A percentile compares a stretch with the other conserved stretches of the same genome.
These are phyloP conservation scores for Crotalus tigris DNA, from an alignment of 2,113 vertebrate species.

Conservation along the genomic window DNA sequence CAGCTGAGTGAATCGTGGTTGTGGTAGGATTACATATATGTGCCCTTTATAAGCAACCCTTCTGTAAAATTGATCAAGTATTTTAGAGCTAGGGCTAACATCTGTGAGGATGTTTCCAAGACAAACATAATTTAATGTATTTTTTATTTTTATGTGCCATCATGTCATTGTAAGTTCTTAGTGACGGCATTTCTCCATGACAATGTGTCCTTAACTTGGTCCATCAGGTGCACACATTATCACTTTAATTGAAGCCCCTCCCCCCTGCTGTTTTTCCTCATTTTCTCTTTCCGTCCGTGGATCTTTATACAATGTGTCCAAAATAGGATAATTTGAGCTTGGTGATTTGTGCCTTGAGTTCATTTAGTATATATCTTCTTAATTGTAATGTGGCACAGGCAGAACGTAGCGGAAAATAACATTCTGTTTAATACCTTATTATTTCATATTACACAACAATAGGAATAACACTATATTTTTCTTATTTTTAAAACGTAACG, in stretches of 20 bases:
- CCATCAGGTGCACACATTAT: not conserved
- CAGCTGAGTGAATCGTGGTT: not conserved
- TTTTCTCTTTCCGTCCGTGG: not conserved
- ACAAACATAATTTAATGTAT: not conserved
- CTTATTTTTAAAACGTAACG: constrained; percentile 11
- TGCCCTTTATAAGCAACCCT: not conserved
- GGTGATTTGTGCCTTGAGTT: not conserved
- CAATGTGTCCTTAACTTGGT: not conserved
- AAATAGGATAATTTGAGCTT: not conserved
- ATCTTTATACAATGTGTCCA: not conserved
- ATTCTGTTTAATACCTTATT: not conserved
- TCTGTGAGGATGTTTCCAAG: not conserved
- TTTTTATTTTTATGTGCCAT: not conserved
- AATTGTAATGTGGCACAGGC: too few species aligned
- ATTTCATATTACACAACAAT: not conserved
- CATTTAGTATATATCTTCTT: not conserved
- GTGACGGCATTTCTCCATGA: not conserved
- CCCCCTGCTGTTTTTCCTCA: not conserved
- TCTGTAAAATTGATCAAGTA: not conserved
- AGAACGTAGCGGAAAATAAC: fast-evolving
- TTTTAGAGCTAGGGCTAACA: not conserved
- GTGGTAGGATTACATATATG: not conserved
- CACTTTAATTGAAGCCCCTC: not conserved
- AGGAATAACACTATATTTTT: constrained; percentile 5
- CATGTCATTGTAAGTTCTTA: not conserved